A percentile compares a stretch with the other conserved stretches of the same genome.
Conservation (phyloP, 2,797 vertebrate genomes). For the Cossypha polioptera region DNA sequence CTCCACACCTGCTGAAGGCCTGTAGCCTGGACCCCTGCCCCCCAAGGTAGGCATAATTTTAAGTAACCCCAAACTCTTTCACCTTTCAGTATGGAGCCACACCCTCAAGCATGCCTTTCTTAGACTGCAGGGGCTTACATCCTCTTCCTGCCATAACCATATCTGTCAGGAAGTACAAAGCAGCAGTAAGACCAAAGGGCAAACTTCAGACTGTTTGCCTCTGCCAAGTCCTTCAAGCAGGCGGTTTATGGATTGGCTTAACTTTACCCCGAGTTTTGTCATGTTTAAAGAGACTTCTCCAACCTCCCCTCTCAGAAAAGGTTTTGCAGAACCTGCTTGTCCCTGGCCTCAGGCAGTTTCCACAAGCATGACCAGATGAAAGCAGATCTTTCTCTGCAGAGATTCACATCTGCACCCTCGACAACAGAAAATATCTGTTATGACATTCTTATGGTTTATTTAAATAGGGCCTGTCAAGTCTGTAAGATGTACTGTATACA, state of each 20-base stretch:
- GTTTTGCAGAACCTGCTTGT: background rate
- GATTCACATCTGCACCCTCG: background rate
- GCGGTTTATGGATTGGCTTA: background rate
- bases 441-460: background rate
- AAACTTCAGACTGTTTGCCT: background rate
- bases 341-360: background rate
- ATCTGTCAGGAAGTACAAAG: background rate
- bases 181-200: background rate
- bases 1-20: conserved; percentile 86
- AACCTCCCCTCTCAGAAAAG: background rate
- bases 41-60: conserved; percentile 80
- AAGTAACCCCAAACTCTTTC: background rate
- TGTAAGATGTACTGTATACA: background rate
- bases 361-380: background rate
- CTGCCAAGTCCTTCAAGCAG: background rate
- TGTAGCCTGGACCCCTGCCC: conserved; percentile 90
- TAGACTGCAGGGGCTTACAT: background rate
- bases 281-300: background rate
- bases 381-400: background rate
- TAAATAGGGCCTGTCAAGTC: background rate
- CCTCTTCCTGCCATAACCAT: background rate
- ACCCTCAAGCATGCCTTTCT: background rate
- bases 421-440: background rate
- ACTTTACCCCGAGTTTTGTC: background rate
- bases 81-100: background rate